A percentile compares a stretch with the other conserved stretches of the same genome.
phyloP scores from a whole-genome alignment of 2,888 invertebrate genomes.

The Exephanes ischioxanthus region DNA sequence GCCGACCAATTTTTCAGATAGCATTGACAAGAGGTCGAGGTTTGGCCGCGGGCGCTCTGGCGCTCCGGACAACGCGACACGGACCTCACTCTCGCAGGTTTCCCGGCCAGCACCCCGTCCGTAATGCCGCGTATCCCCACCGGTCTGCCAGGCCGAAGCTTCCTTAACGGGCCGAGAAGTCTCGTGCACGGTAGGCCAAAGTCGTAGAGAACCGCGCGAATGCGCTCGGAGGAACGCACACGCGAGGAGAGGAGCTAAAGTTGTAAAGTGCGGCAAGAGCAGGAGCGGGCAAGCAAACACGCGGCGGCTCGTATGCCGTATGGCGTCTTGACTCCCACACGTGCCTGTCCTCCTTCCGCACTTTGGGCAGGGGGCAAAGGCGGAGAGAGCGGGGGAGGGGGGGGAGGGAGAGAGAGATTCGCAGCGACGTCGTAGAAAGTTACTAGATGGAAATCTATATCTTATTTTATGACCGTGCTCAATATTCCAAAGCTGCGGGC shows the following conservation, averaged over 20 bases:
- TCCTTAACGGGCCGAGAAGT: slow-evolving; percentile 11
- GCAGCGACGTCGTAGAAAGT: slow-evolving; percentile 81
- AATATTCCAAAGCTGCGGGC: slow-evolving; percentile 79
- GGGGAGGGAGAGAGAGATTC: slow-evolving; percentile 25
- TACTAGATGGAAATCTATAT: slow-evolving; percentile 85
- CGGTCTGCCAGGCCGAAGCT: too few relatives aligned
- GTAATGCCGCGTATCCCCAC: too few relatives aligned
- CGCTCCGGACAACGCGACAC: too few relatives aligned
- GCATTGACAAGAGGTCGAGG: too few relatives aligned
- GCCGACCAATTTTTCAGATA: too few relatives aligned
- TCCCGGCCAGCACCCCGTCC: too few relatives aligned
- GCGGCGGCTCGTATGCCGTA: slow-evolving; percentile 77
- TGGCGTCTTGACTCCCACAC: slow-evolving; percentile 82
- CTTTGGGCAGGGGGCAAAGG: slow-evolving; percentile 12
- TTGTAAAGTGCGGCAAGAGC: slow-evolving; percentile 73
- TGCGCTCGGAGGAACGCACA: slow-evolving; percentile 39
- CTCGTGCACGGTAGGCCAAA: slow-evolving; percentile 29
- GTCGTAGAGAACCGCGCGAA: slow-evolving; percentile 22
- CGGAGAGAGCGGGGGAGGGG: background rate
- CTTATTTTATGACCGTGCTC: slow-evolving; percentile 83
- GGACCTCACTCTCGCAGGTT: too few relatives aligned
- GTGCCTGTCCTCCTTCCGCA: slow-evolving; percentile 71
- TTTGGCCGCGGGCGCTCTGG: too few relatives aligned
- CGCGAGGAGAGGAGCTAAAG: slow-evolving; percentile 69
- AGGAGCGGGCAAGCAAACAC: slow-evolving; percentile 57